These are phyloP conservation scores for Brachyistius frenatus DNA, from an alignment of 2,113 vertebrate species.

Conservation along the genomic window DNA sequence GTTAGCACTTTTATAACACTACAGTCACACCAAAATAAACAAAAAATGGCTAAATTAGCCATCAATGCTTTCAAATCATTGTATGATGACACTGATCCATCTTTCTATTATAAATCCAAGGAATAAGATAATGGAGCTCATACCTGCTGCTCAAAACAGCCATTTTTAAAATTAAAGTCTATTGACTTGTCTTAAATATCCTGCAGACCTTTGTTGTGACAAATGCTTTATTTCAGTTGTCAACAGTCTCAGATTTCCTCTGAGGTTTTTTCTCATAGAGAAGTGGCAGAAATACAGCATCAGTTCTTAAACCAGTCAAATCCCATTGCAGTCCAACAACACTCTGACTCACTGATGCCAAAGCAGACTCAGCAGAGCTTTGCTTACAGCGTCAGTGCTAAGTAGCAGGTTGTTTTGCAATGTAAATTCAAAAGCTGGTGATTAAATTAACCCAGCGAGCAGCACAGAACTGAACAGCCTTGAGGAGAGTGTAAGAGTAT, in stretches of 20 bases:
- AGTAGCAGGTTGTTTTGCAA: constrained; percentile 68
- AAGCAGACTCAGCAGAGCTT: constrained; percentile 44
- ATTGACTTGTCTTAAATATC: background rate
- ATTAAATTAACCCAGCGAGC: constrained; percentile 70
- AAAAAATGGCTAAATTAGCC: background rate
- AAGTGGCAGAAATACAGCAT: constrained; percentile 22
- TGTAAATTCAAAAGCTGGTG: constrained; percentile 74
- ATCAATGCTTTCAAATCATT: background rate
- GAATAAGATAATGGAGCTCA: background rate
- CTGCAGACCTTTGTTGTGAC: background rate
- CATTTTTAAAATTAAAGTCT: no score
- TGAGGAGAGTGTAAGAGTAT: constrained; percentile 30
- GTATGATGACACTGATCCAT: background rate
- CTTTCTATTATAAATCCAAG: background rate
- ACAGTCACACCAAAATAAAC: background rate
- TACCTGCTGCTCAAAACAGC: background rate
- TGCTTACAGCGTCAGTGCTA: constrained; percentile 42
- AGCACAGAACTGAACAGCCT: constrained; percentile 42
- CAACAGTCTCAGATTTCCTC: background rate
- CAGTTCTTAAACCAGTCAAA: constrained; percentile 43
- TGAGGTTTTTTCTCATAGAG: background rate
- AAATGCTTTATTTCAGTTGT: background rate
- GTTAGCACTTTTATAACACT: background rate
- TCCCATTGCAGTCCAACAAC: constrained; percentile 24
- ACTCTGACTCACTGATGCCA: constrained; percentile 34